Evolutionary conservation across 35 echinoderm and acorn worm genomes (phyloP).

Genomic region (Nesometra sesokonis): DNA sequence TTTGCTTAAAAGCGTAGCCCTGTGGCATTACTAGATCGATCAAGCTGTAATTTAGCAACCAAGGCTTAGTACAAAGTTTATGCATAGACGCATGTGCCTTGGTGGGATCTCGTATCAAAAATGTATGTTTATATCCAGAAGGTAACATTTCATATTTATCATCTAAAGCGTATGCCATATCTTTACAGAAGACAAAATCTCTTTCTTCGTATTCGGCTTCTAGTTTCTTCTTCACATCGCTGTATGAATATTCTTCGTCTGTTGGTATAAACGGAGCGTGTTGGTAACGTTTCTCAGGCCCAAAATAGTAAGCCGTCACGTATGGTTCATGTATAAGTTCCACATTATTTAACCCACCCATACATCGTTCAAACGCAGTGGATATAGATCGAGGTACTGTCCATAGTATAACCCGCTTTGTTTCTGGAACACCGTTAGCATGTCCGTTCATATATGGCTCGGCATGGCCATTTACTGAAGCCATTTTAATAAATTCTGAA

Average conservation of each 20-base stretch:
- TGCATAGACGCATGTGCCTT: constrained; percentile 35
- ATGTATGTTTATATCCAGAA: constrained; percentile 60
- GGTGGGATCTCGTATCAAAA: constrained; percentile 59
- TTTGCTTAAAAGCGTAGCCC: constrained; percentile 40
- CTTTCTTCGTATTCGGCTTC: constrained; percentile 45
- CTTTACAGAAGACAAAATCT: constrained; percentile 67
- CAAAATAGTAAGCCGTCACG: constrained; percentile 44
- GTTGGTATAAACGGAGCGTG: constrained; percentile 9
- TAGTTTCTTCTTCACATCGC: constrained; percentile 38
- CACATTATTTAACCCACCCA: constrained; percentile 30
- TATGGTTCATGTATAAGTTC: constrained; percentile 69
- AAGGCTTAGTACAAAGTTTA: constrained; percentile 17
- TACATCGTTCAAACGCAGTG: constrained; percentile 49
- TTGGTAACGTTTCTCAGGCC: constrained; percentile 27
- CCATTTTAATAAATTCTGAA: not conserved
- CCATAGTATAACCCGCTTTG: constrained; percentile 58
- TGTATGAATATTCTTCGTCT: constrained; percentile 18
- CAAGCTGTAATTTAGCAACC: constrained; percentile 8
- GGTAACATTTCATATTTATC: constrained; percentile 50
- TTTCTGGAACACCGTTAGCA: not conserved
- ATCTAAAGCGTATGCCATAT: constrained; percentile 34
- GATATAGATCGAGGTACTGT: constrained; percentile 55
- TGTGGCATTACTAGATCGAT: constrained; percentile 9
- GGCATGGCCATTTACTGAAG: not conserved
- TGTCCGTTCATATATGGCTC: not conserved